phyloP scores from a whole-genome alignment of 2,888 invertebrate genomes.

The Eupithecia abbreviata region DNA sequence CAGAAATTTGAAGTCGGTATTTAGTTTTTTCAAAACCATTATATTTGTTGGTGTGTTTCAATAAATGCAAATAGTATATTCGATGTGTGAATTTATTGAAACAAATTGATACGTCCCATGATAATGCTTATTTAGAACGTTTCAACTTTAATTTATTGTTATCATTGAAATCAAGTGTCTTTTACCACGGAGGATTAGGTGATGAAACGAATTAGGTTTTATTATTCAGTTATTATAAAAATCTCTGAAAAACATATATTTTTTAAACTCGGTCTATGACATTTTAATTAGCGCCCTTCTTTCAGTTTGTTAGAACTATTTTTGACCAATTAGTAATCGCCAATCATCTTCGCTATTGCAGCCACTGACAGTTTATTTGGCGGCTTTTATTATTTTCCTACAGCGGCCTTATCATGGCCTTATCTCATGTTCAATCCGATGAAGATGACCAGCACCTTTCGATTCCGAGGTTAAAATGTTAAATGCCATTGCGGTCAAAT shows the following conservation, averaged over 20 bases:
- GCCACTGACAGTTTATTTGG: conserved; percentile 2
- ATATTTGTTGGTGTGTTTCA: too few species aligned
- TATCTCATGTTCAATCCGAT: conserved; percentile 33
- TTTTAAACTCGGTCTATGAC: neutral
- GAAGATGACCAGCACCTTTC: conserved; percentile 49
- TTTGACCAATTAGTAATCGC: too few species aligned
- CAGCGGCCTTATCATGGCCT: conserved; percentile 26
- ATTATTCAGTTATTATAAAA: too few species aligned
- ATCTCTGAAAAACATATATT: too few species aligned
- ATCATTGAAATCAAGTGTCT: neutral
- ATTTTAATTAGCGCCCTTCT: neutral
- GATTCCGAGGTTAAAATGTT: conserved; percentile 42
- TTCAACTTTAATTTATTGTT: neutral
- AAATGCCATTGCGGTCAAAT: conserved; percentile 27
- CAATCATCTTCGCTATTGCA: neutral
- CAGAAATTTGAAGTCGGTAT: too few species aligned
- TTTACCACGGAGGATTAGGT: neutral
- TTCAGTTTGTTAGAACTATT: neutral
- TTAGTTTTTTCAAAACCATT: too few species aligned
- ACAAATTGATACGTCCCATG: neutral
- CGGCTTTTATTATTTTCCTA: neutral
- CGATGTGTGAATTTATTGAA: neutral
- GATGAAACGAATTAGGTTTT: neutral
- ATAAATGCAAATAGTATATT: too few species aligned
- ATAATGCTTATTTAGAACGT: neutral